Base-by-base conservation (phyloP, 1,140 invertebrate genomes). In the Neotoxoptera formosana region DNA sequence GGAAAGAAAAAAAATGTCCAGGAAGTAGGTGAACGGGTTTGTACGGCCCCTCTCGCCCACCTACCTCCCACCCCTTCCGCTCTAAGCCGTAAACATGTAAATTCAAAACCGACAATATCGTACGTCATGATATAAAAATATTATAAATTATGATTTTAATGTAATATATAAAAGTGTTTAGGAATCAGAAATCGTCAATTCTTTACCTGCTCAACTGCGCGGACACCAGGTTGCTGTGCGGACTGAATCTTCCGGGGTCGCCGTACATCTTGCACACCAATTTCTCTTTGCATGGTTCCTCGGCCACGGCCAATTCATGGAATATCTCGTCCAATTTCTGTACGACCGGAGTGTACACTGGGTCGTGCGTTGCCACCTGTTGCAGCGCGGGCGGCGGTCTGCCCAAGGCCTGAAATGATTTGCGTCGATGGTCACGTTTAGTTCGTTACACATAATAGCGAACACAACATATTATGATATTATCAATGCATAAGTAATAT, bases 261-360 rank as follows among this genome's bases (percentile, higher is more conserved):
- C 97, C 97, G 95, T 98, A 98, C 96, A 98, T 97, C 93, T 96
- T 97, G 95, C 97, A 98, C 4, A 98, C 96, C 4, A 98, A 96
- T 94, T 97, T 95, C 94, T 98, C 97, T 93, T 96, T 96, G 95
- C 98, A 98, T 0, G 96, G 96, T 94, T 97, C 96, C 7, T 97
- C 97, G 2, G 94, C 95, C 94, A 96, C 95, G 45, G 96, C 96
- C 83, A 98, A 95, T 83, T 97, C 96, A 17, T 95, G 95, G 56
- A 98, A 96, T 81, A 98, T 97, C 17, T 96, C 96, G 94, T 98
- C 97, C 20, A 98, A 96, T 94, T 96, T 96, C 8, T 96, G 96
- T 36, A 98, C 94, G 83, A 98, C 97, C 14, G 97, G 96, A n/a
- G 96, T 97, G 95, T 98, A 98, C 95, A 97, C 98, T 30, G 97